phyloP scores from a whole-genome alignment of 2,113 vertebrate species.

The Oryzias javanicus region DNA sequence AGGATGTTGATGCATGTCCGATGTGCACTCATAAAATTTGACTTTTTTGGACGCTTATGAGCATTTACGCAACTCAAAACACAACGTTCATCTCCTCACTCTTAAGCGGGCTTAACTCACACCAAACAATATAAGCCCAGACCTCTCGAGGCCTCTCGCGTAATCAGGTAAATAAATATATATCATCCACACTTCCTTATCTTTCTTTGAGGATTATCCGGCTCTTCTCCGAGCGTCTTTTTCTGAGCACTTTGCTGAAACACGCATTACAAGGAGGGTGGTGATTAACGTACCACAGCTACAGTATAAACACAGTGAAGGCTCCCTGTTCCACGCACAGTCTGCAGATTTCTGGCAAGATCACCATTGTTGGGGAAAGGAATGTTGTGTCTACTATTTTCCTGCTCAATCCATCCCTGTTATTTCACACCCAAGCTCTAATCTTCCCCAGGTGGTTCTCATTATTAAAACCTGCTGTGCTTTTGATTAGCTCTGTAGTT shows the following conservation, averaged over 20 bases:
- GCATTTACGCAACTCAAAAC: too few relatives aligned
- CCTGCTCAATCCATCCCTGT: conserved; percentile 75
- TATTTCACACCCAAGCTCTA: conserved; percentile 80
- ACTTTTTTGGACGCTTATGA: background rate
- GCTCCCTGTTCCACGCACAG: conserved; percentile 69
- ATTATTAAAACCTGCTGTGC: conserved; percentile 78
- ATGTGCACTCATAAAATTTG: background rate
- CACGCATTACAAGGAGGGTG: conserved; percentile 70
- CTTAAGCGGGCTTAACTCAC: conserved; percentile 12
- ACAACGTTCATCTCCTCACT: background rate
- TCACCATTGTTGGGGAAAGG: conserved; percentile 76
- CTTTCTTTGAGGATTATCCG: conserved; percentile 53
- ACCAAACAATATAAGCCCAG: conserved; percentile 24
- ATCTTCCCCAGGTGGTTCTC: conserved; percentile 79
- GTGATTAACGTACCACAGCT: conserved; percentile 75
- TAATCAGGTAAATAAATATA: conserved; percentile 31
- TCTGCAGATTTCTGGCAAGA: conserved; percentile 78
- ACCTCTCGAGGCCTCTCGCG: conserved; percentile 21
- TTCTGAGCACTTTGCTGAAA: conserved; percentile 69
- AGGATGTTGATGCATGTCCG: background rate
- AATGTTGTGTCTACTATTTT: conserved; percentile 81
- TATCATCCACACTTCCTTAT: conserved; percentile 44
- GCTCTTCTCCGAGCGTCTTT: conserved; percentile 58
- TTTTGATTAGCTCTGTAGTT: conserved; percentile 75
- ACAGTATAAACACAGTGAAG: conserved; percentile 75